A percentile compares a stretch with the other conserved stretches of the same genome.
phyloP scores from a whole-genome alignment of 2,888 invertebrate species.

The Apeira syringaria region DNA sequence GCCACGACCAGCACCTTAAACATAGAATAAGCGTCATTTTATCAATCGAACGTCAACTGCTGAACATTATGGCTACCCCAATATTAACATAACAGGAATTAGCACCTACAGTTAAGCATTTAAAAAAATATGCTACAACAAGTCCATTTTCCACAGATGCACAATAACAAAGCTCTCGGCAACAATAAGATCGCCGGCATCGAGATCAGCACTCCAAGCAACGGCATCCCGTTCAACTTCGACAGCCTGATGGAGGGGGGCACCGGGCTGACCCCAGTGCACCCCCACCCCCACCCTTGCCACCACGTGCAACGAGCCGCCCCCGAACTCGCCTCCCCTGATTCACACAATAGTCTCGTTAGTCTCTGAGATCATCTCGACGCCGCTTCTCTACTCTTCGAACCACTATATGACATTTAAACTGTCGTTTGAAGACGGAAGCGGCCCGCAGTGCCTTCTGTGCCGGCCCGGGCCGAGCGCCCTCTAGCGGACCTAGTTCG shows the following conservation, averaged over 20 bases:
- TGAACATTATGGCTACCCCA: too few relatives aligned
- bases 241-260: slow-evolving; percentile 97
- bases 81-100: too few relatives aligned
- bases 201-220: slow-evolving; percentile 94
- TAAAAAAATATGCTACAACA: background rate
- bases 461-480: slow-evolving; percentile 34
- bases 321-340: slow-evolving; percentile 88
- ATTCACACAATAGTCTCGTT: slow-evolving; percentile 90
- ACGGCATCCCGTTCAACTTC: slow-evolving; percentile 94
- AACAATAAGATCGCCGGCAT: slow-evolving; percentile 89
- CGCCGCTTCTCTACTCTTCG: slow-evolving; percentile 40
- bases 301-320: slow-evolving; percentile 77
- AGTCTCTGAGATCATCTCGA: slow-evolving; percentile 86
- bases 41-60: too few relatives aligned
- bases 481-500: slow-evolving; percentile 47
- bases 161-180: slow-evolving; percentile 71
- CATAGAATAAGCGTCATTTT: too few relatives aligned
- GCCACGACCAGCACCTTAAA: too few relatives aligned
- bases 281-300: slow-evolving; percentile 87
- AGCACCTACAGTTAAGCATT: too few relatives aligned
- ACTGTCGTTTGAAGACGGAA: background rate
- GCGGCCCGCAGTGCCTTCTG: slow-evolving; percentile 16
- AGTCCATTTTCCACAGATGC: slow-evolving; percentile 56
- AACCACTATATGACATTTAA: slow-evolving; percentile 15
- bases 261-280: slow-evolving; percentile 94